Percentiles rank a stretch among this genome's conserved stretches.
Evolutionary conservation across 2,113 vertebrate genomes (phyloP).

Genomic region (Condylura cristata): DNA sequence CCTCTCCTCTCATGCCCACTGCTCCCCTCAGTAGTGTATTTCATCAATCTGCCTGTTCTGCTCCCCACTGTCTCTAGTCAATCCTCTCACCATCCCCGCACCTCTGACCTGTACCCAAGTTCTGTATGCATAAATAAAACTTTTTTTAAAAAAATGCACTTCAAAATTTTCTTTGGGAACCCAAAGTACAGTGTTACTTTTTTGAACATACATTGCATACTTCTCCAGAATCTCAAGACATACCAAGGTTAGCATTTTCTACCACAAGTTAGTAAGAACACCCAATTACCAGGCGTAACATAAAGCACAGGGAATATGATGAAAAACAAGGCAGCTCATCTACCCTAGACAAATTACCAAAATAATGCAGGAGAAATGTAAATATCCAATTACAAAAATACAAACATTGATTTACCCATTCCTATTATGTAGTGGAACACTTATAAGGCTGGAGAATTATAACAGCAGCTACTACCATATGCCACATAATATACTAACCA

Average conservation of each 20-base stretch:
- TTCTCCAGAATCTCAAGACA: neutral
- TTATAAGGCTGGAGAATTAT: neutral
- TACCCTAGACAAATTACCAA: neutral
- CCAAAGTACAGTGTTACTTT: neutral
- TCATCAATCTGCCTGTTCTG: too few relatives aligned
- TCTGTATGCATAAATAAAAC: too few relatives aligned
- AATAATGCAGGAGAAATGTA: neutral
- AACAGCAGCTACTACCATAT: neutral
- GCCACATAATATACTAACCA: neutral
- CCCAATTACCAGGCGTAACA: constrained; percentile 3
- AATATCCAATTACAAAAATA: constrained; percentile 8
- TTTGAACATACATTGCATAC: neutral
- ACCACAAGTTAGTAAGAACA: neutral
- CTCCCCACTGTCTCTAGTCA: too few relatives aligned
- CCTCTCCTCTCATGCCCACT: too few relatives aligned
- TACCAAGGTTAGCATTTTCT: neutral
- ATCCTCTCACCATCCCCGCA: too few relatives aligned
- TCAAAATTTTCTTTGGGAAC: constrained; percentile 9
- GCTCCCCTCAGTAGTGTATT: too few relatives aligned
- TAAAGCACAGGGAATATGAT: neutral
- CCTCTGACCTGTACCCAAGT: too few relatives aligned
- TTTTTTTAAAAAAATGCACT: neutral
- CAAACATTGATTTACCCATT: constrained; percentile 10
- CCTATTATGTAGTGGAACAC: neutral
- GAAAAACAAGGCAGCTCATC: constrained; percentile 6